Conservation (phyloP, 2,113 vertebrate genomes). For the Hippocampus barbouri region DNA sequence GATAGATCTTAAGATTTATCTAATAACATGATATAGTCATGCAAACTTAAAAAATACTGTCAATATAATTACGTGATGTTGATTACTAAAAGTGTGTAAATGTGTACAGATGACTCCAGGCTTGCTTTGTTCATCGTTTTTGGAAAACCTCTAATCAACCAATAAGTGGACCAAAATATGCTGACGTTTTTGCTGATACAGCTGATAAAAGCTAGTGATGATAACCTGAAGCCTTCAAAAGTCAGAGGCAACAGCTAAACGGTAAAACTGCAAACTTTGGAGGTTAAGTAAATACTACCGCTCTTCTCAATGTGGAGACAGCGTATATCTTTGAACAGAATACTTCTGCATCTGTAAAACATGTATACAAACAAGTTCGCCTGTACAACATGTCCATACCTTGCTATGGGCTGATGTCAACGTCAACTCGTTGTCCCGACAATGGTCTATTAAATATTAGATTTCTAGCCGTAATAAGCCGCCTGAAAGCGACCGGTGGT, state of each 20-base stretch:
- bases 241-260: too few species aligned
- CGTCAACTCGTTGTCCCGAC: background rate
- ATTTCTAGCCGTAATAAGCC: background rate
- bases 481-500: background rate
- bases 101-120: background rate
- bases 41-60: background rate
- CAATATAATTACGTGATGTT: background rate
- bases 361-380: background rate
- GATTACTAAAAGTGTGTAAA: background rate
- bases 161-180: background rate
- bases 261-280: background rate
- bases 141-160: background rate
- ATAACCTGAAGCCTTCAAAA: too few species aligned
- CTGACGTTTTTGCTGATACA: background rate
- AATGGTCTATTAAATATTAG: background rate
- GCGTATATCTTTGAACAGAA: background rate
- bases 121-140: background rate
- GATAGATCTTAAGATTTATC: background rate
- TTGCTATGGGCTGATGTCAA: background rate
- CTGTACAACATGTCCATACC: constrained; percentile 32
- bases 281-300: background rate
- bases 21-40: background rate
- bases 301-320: background rate
- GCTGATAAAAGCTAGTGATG: too few species aligned
- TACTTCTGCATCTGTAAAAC: background rate